Evolutionary conservation across 2,797 vertebrate species (phyloP), one percentile per base, ranked within the genome.

Genomic region (Dendrocincla tyrannina): DNA sequence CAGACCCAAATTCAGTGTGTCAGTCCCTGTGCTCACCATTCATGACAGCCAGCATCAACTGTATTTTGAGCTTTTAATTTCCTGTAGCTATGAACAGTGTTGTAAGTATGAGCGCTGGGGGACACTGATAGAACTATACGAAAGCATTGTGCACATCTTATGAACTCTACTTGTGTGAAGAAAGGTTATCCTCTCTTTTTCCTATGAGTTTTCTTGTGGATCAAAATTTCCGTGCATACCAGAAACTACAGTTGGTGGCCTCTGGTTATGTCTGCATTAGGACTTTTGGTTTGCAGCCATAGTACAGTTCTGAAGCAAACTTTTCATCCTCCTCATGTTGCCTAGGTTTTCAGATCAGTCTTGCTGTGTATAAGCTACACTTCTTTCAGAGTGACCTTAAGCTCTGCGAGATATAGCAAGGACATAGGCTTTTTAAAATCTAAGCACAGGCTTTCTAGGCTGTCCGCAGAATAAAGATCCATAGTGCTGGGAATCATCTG

Each of bases 21-120:
- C 44, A 25, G 47, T 80, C 42, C 46, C 39, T 75, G 2, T 23
- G 47, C 30, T 88, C 74, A 67, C 66, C 3, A 2, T 78, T 88
- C 30, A 27, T 59, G 39, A 78, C 50, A 81, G 60, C 83, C 49
- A 88, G 33, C 35, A 49, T 63, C 63, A 70, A 39, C 47, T 4
- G 2, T 33, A 62, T 72, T 84, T 88, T 88, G 83, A 83, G 68
- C 64, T 84, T 84, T 92, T 85, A 46, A 91, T 91, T 96, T 93
- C 72, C 92, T 92, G 67, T 91, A 89, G 52, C 75, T 24, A 2
- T 33, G 49, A 93, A 52, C 49, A 75, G 32, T 53, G 20, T 11
- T 81, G 27, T 58, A 27, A 70, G 32, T 59, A 68, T 25, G 74
- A 87, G 55, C 2, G 13, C 74, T 64, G 47, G 27, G 69, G 49